These are phyloP conservation scores for Coranthus polyacanthus DNA, from an alignment of 2,797 vertebrate species.

Conservation along the genomic window DNA sequence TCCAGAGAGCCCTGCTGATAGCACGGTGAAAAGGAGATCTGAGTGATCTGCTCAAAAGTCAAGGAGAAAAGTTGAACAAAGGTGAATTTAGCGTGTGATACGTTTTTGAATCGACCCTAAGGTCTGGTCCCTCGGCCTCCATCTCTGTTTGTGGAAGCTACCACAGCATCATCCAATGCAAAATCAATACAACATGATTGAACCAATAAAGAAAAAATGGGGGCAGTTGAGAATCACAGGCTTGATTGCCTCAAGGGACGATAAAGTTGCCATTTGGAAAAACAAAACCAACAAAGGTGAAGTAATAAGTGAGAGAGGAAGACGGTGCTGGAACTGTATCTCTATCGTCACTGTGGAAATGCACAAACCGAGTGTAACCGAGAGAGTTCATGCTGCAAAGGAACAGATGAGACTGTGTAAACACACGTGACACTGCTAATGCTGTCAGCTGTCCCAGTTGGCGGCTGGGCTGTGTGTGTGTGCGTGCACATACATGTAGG, in stretches of 20 bases:
- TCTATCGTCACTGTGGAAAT: slow-evolving; percentile 22
- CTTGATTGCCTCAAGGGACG: slow-evolving; percentile 44
- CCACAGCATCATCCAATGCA: slow-evolving; percentile 53
- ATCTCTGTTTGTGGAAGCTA: slow-evolving; percentile 37
- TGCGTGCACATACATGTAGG: slow-evolving; percentile 14
- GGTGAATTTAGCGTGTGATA: slow-evolving; percentile 19
- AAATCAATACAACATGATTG: slow-evolving; percentile 71
- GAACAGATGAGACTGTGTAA: slow-evolving; percentile 61
- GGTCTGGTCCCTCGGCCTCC: slow-evolving; percentile 18
- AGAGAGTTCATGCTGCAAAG: slow-evolving; percentile 39
- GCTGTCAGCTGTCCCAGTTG: slow-evolving; percentile 67
- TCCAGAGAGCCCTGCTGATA: background rate
- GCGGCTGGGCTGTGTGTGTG: slow-evolving; percentile 29
- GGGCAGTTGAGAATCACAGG: slow-evolving; percentile 39
- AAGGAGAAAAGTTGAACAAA: slow-evolving; percentile 19
- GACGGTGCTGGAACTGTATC: slow-evolving; percentile 11
- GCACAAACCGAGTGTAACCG: slow-evolving; percentile 32
- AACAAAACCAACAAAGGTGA: slow-evolving; percentile 30
- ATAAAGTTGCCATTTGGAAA: slow-evolving; percentile 44
- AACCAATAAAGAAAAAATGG: slow-evolving; percentile 50
- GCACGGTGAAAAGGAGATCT: background rate
- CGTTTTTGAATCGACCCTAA: slow-evolving; percentile 23
- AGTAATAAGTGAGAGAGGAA: slow-evolving; percentile 17
- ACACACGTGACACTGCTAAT: slow-evolving; percentile 63
- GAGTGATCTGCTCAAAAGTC: background rate